Evolutionary conservation across 92 coral and sea anemone species (phyloP).

Genomic region (Meandrina meandrites): DNA sequence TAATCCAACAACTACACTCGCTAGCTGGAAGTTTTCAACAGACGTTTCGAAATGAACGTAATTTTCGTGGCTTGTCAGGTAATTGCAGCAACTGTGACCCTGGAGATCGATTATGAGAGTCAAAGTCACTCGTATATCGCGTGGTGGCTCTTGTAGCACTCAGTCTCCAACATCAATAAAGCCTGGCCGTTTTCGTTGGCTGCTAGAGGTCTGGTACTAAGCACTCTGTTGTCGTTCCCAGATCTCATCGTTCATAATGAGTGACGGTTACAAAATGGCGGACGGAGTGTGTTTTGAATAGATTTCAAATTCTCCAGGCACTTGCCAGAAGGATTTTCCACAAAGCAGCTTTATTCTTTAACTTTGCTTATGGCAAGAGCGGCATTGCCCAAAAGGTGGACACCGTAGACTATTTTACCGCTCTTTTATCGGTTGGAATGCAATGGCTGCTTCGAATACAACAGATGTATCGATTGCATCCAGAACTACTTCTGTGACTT

Average conservation of each 20-base stretch:
- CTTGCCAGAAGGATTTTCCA: neutral
- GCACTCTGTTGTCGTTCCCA: constrained; percentile 25
- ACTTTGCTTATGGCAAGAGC: neutral
- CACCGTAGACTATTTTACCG: neutral
- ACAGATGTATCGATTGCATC: neutral
- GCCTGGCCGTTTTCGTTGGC: neutral
- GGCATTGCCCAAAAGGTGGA: neutral
- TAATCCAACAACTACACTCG: no score
- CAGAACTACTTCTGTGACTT: neutral
- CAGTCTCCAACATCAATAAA: no score
- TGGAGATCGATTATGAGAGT: no score
- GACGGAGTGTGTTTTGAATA: constrained; percentile 6
- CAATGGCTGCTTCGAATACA: constrained; percentile 29
- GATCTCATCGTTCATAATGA: neutral
- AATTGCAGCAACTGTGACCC: no score
- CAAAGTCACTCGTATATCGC: no score
- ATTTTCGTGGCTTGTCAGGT: no score
- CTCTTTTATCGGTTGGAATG: neutral
- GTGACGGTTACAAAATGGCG: constrained; percentile 56
- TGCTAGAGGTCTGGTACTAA: neutral
- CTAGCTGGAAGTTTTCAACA: no score
- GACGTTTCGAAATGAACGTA: no score
- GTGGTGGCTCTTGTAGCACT: no score
- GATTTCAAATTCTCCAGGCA: neutral
- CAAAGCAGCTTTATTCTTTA: neutral